Evolutionary conservation across 2,797 vertebrate species (phyloP).

Genomic region (Phrynocephalus guinanensis): DNA sequence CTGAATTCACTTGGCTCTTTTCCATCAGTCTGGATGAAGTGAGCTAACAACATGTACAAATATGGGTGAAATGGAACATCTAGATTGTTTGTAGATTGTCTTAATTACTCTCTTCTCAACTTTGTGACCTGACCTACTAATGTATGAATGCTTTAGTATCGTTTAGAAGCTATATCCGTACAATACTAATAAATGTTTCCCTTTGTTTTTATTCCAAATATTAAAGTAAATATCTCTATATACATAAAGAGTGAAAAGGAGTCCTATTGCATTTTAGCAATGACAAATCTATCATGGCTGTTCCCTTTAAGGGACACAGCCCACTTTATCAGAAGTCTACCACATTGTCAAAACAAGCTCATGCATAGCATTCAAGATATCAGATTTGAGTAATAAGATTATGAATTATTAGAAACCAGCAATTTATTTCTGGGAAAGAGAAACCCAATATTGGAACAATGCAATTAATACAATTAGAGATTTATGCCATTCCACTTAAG

Average conservation of each 20-base stretch:
- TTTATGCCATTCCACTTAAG: not conserved
- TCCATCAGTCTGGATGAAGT: not conserved
- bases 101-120: not conserved
- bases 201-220: not conserved
- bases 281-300: not conserved
- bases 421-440: constrained; percentile 1
- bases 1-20: not conserved
- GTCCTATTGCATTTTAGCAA: not conserved
- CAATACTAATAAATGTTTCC: not conserved
- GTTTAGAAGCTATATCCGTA: not conserved
- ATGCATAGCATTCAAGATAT: not conserved
- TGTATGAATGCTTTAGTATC: not conserved
- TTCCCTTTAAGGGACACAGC: not conserved
- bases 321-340: not conserved
- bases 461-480: not conserved
- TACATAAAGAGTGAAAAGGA: not conserved
- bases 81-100: not conserved
- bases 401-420: constrained; percentile 8
- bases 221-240: not conserved
- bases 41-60: not conserved
- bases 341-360: not conserved
- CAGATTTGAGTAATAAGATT: not conserved
- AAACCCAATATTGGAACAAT: not conserved
- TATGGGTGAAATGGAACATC: not conserved
- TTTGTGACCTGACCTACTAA: not conserved